Evolutionary conservation across 2,888 invertebrate genomes (phyloP).

Genomic region (Amiota minor): DNA sequence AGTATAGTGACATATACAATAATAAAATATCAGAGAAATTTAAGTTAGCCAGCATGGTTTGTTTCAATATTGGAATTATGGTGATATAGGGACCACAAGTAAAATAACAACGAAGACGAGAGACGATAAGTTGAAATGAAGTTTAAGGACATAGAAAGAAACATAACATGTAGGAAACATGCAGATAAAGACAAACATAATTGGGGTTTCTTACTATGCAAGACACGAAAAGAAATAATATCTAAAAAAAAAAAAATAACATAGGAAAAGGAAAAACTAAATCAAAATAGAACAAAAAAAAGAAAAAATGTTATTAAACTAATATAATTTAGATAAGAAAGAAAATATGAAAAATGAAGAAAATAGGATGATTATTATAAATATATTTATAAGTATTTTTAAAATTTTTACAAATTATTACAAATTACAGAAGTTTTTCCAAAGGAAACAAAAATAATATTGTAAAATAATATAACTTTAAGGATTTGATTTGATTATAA

Average conservation of each 20-base stretch:
- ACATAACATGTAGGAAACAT: conserved; percentile 21
- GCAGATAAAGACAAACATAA: conserved; percentile 17
- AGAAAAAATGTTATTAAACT: background rate
- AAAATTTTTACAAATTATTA: too few relatives aligned
- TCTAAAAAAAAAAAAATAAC: background rate
- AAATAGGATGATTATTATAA: background rate
- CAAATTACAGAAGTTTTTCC: too few relatives aligned
- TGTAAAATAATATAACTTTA: too few relatives aligned
- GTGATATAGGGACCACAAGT: conserved; percentile 41
- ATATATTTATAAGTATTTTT: too few relatives aligned
- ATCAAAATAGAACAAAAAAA: background rate
- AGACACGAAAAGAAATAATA: background rate
- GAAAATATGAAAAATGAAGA: background rate
- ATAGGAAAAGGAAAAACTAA: background rate
- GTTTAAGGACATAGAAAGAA: too few relatives aligned
- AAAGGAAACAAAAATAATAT: too few relatives aligned
- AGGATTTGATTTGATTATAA: too few relatives aligned
- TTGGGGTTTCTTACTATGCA: background rate
- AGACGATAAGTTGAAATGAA: background rate
- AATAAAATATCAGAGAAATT: conserved; percentile 24
- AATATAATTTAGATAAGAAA: background rate
- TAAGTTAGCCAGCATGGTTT: background rate
- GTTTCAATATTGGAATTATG: conserved; percentile 41
- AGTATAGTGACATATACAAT: too few relatives aligned
- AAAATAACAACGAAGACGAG: conserved; percentile 1